phyloP scores from a whole-genome alignment of 2,797 vertebrate species.

The Acanthiza pusilla region DNA sequence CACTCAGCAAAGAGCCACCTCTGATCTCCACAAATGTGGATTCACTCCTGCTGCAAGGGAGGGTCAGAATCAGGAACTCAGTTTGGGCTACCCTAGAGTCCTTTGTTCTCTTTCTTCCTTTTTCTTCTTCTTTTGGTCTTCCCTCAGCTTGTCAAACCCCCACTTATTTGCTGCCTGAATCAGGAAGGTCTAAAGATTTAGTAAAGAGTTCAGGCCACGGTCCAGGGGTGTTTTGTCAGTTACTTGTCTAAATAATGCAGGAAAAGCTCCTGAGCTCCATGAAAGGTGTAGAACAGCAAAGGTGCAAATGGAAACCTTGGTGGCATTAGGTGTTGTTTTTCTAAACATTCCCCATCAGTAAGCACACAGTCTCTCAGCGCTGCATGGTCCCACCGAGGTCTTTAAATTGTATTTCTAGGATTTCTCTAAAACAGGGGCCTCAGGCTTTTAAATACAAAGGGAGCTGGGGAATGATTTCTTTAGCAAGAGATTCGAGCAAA shows the following conservation, averaged over 20 bases:
- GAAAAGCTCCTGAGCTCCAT: conserved; percentile 20
- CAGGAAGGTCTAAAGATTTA: background rate
- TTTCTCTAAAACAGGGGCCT: conserved; percentile 9
- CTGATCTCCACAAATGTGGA: background rate
- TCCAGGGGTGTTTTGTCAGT: conserved; percentile 33
- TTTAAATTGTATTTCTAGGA: conserved; percentile 37
- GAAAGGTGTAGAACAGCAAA: conserved; percentile 5
- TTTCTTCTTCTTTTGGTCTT: background rate
- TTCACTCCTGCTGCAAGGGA: background rate
- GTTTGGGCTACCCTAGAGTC: background rate
- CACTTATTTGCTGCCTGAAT: background rate
- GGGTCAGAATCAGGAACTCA: background rate
- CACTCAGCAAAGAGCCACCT: background rate
- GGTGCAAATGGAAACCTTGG: conserved; percentile 47
- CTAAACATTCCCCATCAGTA: conserved; percentile 55
- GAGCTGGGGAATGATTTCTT: background rate
- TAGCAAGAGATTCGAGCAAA: conserved; percentile 22
- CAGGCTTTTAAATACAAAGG: conserved; percentile 23
- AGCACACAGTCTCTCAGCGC: background rate
- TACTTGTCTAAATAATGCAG: conserved; percentile 45
- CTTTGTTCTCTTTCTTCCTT: background rate
- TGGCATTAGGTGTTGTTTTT: conserved; percentile 61
- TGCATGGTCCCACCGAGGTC: background rate
- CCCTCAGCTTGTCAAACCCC: background rate
- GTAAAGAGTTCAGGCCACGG: background rate